A percentile compares a stretch with the other conserved stretches of the same genome.
Conservation (phyloP, 2,113 vertebrate genomes). For the Anoplopoma fimbria region DNA sequence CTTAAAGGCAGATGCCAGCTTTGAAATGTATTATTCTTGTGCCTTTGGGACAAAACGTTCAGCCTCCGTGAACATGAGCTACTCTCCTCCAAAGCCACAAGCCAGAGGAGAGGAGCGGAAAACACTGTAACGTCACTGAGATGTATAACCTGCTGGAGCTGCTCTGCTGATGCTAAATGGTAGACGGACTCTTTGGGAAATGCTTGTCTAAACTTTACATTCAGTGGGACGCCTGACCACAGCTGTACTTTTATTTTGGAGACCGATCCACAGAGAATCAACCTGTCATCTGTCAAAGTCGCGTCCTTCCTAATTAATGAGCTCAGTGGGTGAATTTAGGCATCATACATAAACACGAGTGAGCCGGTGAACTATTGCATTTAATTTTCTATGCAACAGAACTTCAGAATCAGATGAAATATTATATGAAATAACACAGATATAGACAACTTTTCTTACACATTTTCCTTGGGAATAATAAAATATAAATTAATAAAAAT, state of each 20-base stretch:
- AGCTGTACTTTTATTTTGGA: constrained; percentile 16
- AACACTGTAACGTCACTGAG: constrained; percentile 39
- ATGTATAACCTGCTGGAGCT: constrained; percentile 49
- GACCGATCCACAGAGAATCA: not conserved
- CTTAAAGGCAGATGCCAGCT: constrained; percentile 61
- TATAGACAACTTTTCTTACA: too few species aligned
- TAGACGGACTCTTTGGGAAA: constrained; percentile 45
- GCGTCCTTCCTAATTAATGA: not conserved
- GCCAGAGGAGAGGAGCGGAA: constrained; percentile 11
- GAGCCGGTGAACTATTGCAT: not conserved
- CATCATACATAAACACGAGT: not conserved
- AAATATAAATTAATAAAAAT: too few species aligned
- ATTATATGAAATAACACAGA: not conserved
- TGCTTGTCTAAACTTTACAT: constrained; percentile 8
- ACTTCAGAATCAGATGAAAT: not conserved
- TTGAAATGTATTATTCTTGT: constrained; percentile 64
- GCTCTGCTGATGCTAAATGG: constrained; percentile 30
- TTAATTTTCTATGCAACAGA: not conserved
- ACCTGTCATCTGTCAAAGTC: not conserved
- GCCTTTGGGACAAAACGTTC: constrained; percentile 23
- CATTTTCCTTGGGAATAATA: too few species aligned
- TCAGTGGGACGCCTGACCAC: constrained; percentile 1
- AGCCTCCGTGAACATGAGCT: constrained; percentile 32
- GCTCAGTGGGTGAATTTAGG: not conserved
- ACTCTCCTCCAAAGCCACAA: constrained; percentile 52